Base-by-base conservation (phyloP, 2,888 invertebrate genomes). In the Rhagophthalmus giganteus region DNA sequence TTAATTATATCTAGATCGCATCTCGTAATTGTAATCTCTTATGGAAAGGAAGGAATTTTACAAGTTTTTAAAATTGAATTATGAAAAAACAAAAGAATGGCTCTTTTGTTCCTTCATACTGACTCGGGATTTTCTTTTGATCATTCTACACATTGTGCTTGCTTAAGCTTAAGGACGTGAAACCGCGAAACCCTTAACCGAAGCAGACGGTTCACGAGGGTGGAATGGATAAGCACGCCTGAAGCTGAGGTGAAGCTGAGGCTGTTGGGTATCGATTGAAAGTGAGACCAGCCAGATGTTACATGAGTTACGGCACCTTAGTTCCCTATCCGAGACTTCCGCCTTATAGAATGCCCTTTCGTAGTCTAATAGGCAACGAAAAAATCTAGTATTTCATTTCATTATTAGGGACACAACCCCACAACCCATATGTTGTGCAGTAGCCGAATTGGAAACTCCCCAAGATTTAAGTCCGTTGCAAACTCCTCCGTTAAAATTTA, bases 271-370 rank as follows among this genome's bases (percentile, higher is more conserved):
- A 60, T 60, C 58, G 60, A 61, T 59, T 59, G 60, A 55, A 59
- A 59, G 57, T 54, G 57, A 61, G 59, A 58, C 57, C 57, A 40
- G 53, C 55, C 59, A 61, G 61, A 58, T 59, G 61, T 55, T 56
- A 48, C 57, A 48, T 53, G 51, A 57, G 51, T 58, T 58, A 58
- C 56, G 47, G 48, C 53, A 51, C 54, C 46, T 57, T 55, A 46
- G 51, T 53, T 55, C 44, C 53, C 55, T 47, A 28, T 40, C 52
- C 41, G 40, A 50, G 45, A 42, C 41, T 52, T 55, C 57, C 57
- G 52, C 39, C 49, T 41, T 57, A 30, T 42, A 53, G 28, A 42
- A 54, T 50, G 45, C 39, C 51, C 45, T 39, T 52, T 45, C 40
- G 31, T 41, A 53, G 32, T 28, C 42, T 47, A 44, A 48, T 53